Conservation (phyloP, 2,113 vertebrate genomes). For the Geococcyx californianus region DNA sequence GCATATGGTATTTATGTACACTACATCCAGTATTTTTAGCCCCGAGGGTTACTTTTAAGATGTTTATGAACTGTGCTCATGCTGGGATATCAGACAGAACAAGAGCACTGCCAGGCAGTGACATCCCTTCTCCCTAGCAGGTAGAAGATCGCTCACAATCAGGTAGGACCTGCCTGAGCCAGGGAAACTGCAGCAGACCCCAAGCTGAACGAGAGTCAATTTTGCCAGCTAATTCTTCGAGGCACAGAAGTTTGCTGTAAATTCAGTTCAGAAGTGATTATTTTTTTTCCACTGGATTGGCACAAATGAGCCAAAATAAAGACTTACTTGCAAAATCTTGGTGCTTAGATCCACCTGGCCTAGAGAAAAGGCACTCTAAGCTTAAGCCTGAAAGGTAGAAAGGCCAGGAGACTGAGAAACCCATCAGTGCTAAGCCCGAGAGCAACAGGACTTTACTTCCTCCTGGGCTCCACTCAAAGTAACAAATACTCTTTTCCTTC, state of each 20-base stretch:
- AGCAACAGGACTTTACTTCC: not conserved
- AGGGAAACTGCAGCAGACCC: not conserved
- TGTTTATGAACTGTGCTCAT: not conserved
- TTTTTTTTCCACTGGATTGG: not conserved
- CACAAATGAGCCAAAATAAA: not conserved
- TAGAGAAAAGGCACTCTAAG: not conserved
- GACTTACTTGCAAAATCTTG: not conserved
- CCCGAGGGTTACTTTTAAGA: not conserved
- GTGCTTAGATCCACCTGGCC: not conserved
- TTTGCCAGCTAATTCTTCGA: not conserved
- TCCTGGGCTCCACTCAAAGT: not conserved
- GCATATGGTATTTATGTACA: not conserved
- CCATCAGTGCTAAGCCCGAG: not conserved
- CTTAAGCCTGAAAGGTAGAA: not conserved
- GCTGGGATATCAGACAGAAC: not conserved
- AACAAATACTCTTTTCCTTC: slow-evolving; percentile 32
- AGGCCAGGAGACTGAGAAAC: not conserved
- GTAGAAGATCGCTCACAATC: not conserved
- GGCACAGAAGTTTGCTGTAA: not conserved
- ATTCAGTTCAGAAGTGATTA: not conserved
- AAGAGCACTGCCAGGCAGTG: not conserved
- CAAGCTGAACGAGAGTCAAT: not conserved
- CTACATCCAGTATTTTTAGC: not conserved
- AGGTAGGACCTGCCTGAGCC: not conserved
- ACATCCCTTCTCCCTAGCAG: not conserved